Evolutionary conservation across 2,888 invertebrate genomes (phyloP), one percentile per base, ranked within the genome.

Genomic region (Euplagia quadripunctaria): DNA sequence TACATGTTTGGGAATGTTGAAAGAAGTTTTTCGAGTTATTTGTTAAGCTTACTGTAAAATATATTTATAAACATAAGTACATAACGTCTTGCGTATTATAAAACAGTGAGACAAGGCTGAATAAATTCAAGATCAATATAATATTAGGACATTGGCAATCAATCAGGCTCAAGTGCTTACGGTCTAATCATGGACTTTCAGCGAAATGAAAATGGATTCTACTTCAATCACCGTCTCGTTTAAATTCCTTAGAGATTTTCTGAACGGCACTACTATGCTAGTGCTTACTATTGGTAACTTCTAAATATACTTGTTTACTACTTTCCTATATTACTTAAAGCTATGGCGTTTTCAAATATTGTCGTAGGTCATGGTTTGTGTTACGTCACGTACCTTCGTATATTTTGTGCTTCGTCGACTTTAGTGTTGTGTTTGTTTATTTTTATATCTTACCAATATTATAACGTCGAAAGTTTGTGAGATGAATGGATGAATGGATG

Each of bases 181-280:
- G n/a, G 42, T 4, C 52, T 49, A 69, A 61, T 61, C 61, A 63
- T 16, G 16, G 58, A 46, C 46, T 55, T 69, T 63, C 42, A 31
- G 49, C 46, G 51, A 68, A 69, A 46, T 31, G 64, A 51, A 64
- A 41, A 63, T 64, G 42, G 12, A 58, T 63, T 20, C 14, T 51
- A 64, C 51, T 63, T 51, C 70, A 51, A 64, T 64, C n/a, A 68
- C 42, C 11, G 52, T 20, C 20, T 55, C 8, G 42, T 58, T 58
- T 8, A 55, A 68, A 55, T 68, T 55, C 68, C n/a, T 55, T 3
- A 31, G 55, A 7, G 55, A 68, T 31, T 61, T 61, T 31, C 12
- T 14, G 2, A 14, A 31, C 31, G 12, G 12, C 4, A 46, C 43
- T 46, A 46, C 43, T 65, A 31, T 31, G 31, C 31, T 65, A 7